These are phyloP conservation scores for Zootoca vivipara DNA, from an alignment of 2,113 vertebrate species.

Conservation along the genomic window DNA sequence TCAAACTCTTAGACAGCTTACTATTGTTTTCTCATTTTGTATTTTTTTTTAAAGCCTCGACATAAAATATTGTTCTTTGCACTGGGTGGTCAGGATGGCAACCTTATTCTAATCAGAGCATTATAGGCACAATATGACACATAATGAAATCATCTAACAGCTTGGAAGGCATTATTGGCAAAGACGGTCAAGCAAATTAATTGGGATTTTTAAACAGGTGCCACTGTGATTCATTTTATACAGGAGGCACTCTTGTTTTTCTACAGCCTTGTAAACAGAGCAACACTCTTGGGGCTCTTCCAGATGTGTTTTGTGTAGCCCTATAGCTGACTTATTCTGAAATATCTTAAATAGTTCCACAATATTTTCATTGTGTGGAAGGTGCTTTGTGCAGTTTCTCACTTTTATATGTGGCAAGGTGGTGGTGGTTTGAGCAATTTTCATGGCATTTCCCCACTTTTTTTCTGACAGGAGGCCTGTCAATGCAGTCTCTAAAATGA, in stretches of 20 bases:
- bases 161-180: neutral
- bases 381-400: too few relatives aligned
- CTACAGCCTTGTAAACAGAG: neutral
- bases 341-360: too few relatives aligned
- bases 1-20: slow-evolving; percentile 58
- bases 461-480: too few relatives aligned
- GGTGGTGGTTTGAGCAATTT: too few relatives aligned
- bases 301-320: too few relatives aligned
- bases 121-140: neutral
- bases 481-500: too few relatives aligned
- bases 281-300: neutral
- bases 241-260: neutral
- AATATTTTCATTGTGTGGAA: too few relatives aligned
- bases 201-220: neutral
- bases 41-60: neutral
- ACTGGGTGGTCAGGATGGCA: neutral
- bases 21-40: slow-evolving; percentile 44
- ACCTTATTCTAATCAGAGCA: neutral
- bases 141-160: neutral
- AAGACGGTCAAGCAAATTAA: neutral
- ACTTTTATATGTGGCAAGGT: too few relatives aligned
- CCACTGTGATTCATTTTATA: neutral
- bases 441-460: too few relatives aligned
- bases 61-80: slow-evolving; percentile 55
- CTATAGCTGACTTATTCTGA: too few relatives aligned